Percentiles rank a stretch among this genome's conserved stretches.
Conservation (phyloP, 2,888 invertebrate genomes). For the Scaptomyza flava region DNA sequence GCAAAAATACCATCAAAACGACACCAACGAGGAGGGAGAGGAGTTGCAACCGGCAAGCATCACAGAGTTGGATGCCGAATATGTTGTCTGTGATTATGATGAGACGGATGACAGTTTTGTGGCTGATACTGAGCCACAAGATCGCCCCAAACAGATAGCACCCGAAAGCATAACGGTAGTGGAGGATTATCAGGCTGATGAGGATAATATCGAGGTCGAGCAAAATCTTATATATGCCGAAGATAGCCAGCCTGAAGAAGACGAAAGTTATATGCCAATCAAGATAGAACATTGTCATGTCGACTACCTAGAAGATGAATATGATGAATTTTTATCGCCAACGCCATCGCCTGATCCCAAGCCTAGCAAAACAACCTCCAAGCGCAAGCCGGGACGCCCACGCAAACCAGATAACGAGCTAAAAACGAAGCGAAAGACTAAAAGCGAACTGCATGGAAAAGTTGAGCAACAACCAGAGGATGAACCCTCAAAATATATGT, state of each 20-base stretch:
- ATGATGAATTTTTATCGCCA: constrained; percentile 53
- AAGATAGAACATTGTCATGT: constrained; percentile 22
- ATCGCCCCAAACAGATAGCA: constrained; percentile 11
- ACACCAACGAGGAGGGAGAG: constrained; percentile 16
- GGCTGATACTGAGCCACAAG: constrained; percentile 3
- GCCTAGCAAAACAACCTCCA: constrained; percentile 2
- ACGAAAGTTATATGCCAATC: neutral
- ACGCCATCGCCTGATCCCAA: constrained; percentile 48
- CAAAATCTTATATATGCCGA: constrained; percentile 21
- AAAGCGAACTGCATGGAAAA: constrained; percentile 1
- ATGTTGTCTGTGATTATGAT: constrained; percentile 30
- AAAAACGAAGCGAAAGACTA: constrained; percentile 47
- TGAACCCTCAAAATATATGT: constrained; percentile 59
- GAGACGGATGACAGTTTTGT: constrained; percentile 41
- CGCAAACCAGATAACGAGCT: constrained; percentile 68
- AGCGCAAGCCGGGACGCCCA: constrained; percentile 57
- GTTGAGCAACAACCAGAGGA: constrained; percentile 12
- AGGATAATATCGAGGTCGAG: constrained; percentile 31
- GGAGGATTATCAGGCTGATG: constrained; percentile 36
- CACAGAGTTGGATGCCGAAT: constrained; percentile 23
- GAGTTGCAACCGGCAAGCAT: neutral
- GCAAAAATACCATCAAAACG: neutral
- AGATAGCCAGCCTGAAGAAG: constrained; percentile 15
- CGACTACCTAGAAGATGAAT: constrained; percentile 22
- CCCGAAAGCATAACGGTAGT: constrained; percentile 24